Conservation (phyloP, 1,140 invertebrate genomes). For the Choristoneura fumiferana region DNA sequence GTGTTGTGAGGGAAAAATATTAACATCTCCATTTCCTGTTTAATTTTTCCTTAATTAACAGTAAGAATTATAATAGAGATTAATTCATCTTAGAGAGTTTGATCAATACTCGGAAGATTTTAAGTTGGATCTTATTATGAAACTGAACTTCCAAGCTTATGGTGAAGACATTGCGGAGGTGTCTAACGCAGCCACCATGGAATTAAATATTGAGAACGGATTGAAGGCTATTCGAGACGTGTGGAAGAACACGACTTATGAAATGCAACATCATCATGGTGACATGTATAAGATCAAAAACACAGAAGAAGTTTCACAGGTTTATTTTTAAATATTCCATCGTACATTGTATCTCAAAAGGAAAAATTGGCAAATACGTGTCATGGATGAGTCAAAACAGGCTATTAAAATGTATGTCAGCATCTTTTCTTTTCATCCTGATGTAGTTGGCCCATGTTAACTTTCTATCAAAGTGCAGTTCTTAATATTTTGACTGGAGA, state of each 20-base stretch:
- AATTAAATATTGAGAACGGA: conserved; percentile 89
- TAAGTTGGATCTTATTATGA: conserved; percentile 88
- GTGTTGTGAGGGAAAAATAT: too few relatives aligned
- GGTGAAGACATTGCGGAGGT: conserved; percentile 90
- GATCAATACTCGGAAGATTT: conserved; percentile 87
- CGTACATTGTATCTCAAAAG: not conserved
- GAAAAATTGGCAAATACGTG: too few relatives aligned
- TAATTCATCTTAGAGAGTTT: conserved; percentile 79
- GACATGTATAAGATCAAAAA: conserved; percentile 82
- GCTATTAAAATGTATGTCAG: too few relatives aligned
- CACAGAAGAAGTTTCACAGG: conserved; percentile 86
- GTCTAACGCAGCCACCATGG: conserved; percentile 90
- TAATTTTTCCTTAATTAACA: too few relatives aligned
- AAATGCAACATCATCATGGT: conserved; percentile 85
- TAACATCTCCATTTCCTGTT: too few relatives aligned
- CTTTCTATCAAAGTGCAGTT: too few relatives aligned
- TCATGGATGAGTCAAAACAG: too few relatives aligned
- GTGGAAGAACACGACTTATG: conserved; percentile 85
- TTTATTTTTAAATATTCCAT: conserved; percentile 26
- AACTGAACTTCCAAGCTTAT: conserved; percentile 88
- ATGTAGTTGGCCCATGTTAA: too few relatives aligned
- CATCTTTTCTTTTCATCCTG: too few relatives aligned
- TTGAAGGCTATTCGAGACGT: conserved; percentile 83
- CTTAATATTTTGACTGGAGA: too few relatives aligned
- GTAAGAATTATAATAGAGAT: too few relatives aligned